Evolutionary conservation across 2,113 vertebrate species (phyloP), one percentile per base, ranked within the genome.

Genomic region (Etheostoma cragini): DNA sequence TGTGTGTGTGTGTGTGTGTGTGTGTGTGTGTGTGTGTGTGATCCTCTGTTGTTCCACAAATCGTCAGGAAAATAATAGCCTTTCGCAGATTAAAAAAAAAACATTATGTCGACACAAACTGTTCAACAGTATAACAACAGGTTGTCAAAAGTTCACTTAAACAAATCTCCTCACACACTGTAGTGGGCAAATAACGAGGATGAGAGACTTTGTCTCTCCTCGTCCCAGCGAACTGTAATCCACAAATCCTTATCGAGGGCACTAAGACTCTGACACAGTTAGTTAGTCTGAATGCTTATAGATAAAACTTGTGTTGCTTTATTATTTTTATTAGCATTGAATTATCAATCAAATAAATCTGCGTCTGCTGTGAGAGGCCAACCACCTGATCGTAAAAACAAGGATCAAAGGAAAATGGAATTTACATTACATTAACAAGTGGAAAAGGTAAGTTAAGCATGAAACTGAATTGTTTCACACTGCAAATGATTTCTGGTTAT

Each of bases 221-320:
- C 80, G 80, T 85, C 88, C 89, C 80, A 87, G 78, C 72, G 63
- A 49, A 52, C 46, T 88, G 76, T 94, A 94, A 93, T 95, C 93
- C 90, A 61, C 76, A 92, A 95, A 94, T 96, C 95, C 92, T 76
- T 68, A 74, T 90, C 85, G 91, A 88, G 92, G 91, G 91, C 91
- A 91, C 77, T 21, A 68, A 79, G 83, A 82, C 79, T 83, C 80
- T 76, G 77, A 84, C 88, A 88, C 72, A 73, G 57, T 84, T 78
- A 75, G 75, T 70, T 64, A 49, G 69, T 60, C 83, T 76, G 60
- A 63, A 1, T 78, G 66, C 73, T 57, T 73, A 49, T 70, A 61
- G 50, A 30, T 75, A 69, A 54, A 30, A 72, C 54, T 62, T 56
- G 68, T 76, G 30, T 21, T 42, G 49, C 17, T 83, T 50, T 35